Conservation (phyloP, 2,113 vertebrate genomes). For the Tichodroma muraria region DNA sequence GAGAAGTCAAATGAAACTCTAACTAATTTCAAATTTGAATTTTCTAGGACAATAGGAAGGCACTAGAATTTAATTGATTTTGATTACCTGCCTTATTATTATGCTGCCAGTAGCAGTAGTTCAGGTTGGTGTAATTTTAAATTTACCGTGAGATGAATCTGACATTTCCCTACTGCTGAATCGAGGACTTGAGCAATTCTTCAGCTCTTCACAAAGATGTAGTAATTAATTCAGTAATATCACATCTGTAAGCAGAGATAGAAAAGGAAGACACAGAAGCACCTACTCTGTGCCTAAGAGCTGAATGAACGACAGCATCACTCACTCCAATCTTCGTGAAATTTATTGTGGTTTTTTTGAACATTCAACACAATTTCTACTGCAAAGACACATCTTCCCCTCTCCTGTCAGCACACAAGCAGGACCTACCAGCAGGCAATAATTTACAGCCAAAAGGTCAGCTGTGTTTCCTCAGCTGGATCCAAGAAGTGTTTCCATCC, state of each 20-base stretch:
- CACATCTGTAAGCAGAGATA: not conserved
- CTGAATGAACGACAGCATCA: constrained; percentile 12
- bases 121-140: constrained; percentile 42
- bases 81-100: constrained; percentile 55
- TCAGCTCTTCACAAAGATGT: constrained; percentile 36
- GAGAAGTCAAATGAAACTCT: constrained; percentile 29
- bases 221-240: constrained; percentile 49
- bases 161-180: constrained; percentile 27
- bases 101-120: constrained; percentile 33
- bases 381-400: not conserved
- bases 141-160: constrained; percentile 36
- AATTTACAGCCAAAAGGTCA: not conserved
- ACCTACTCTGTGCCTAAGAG: not conserved
- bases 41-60: constrained; percentile 44
- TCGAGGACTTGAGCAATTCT: not conserved
- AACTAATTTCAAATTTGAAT: constrained; percentile 35
- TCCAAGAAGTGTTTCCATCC: not conserved
- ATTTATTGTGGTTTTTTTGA: not conserved
- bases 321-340: not conserved
- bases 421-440: not conserved
- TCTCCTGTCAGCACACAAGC: not conserved
- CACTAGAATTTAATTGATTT: constrained; percentile 58
- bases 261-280: constrained; percentile 41
- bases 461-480: not conserved
- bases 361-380: not conserved